These are phyloP conservation scores for Parapsyche elsis DNA, from an alignment of 1,140 invertebrate genomes.

Conservation along the genomic window DNA sequence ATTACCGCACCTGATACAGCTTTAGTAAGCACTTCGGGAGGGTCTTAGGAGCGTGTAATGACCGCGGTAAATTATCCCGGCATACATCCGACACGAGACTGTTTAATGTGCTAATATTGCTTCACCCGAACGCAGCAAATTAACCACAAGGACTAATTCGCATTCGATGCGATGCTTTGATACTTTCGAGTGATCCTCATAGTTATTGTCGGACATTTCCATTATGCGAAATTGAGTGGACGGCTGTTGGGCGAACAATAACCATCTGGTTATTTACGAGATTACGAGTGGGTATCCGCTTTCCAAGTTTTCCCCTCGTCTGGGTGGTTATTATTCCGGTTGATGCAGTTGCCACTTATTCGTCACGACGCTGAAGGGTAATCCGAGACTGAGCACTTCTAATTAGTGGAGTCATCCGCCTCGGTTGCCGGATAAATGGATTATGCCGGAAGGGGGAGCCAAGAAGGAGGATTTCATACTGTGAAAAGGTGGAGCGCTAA, in stretches of 20 bases:
- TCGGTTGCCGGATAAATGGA: background rate
- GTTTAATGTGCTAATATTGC: constrained; percentile 27
- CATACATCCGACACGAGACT: background rate
- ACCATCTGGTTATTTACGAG: too few relatives aligned
- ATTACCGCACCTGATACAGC: constrained; percentile 31
- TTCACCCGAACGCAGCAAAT: background rate
- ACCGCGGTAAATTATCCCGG: constrained; percentile 14
- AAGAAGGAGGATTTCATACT: too few relatives aligned
- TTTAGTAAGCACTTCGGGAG: background rate
- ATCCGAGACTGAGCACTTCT: constrained; percentile 12
- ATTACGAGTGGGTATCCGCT: background rate
- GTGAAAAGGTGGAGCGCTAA: too few relatives aligned
- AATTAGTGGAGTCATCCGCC: constrained; percentile 2
- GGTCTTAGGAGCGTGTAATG: constrained; percentile 19
- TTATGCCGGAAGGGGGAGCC: background rate
- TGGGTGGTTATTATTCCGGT: background rate
- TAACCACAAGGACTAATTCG: background rate
- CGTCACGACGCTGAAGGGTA: background rate
- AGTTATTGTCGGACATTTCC: too few relatives aligned
- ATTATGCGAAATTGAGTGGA: too few relatives aligned
- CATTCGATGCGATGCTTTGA: background rate
- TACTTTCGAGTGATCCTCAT: too few relatives aligned
- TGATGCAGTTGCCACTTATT: constrained; percentile 22
- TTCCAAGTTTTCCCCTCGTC: background rate
- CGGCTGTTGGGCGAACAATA: background rate